Evolutionary conservation across 92 coral and sea anemone genomes (phyloP).

Genomic region (Phenganax subtilis): DNA sequence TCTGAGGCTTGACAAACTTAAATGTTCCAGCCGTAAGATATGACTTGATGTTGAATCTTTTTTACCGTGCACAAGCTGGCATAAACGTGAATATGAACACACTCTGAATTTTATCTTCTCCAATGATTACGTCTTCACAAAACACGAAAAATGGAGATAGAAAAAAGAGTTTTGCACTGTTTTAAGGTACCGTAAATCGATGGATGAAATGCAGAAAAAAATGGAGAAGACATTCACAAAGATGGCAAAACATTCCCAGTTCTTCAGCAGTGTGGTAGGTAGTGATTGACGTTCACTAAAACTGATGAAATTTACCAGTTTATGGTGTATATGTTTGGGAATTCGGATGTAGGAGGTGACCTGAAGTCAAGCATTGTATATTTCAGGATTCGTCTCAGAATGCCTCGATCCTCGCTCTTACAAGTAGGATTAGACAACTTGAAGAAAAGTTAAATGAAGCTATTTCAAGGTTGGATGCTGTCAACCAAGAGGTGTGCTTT

Average conservation of each 20-base stretch:
- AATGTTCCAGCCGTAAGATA: too few species aligned
- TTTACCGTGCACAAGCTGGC: too few species aligned
- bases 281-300: neutral
- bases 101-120: too few species aligned
- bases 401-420: constrained; percentile 28
- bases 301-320: neutral
- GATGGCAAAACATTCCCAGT: constrained; percentile 73
- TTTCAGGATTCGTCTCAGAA: constrained; percentile 24
- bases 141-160: too few species aligned
- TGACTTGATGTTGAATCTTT: too few species aligned
- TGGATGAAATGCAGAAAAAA: constrained; percentile 89
- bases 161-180: neutral
- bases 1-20: too few species aligned
- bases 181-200: constrained; percentile 77
- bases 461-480: neutral
- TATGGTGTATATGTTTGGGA: neutral
- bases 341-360: neutral
- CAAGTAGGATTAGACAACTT: neutral
- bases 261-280: constrained; percentile 77
- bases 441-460: constrained; percentile 25
- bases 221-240: constrained; percentile 75
- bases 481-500: constrained; percentile 32
- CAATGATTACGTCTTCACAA: too few species aligned
- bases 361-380: neutral
- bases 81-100: too few species aligned